A percentile compares a stretch with the other conserved stretches of the same genome.
phyloP scores from a whole-genome alignment of 2,888 invertebrate species.

The Peribatodes rhomboidaria region DNA sequence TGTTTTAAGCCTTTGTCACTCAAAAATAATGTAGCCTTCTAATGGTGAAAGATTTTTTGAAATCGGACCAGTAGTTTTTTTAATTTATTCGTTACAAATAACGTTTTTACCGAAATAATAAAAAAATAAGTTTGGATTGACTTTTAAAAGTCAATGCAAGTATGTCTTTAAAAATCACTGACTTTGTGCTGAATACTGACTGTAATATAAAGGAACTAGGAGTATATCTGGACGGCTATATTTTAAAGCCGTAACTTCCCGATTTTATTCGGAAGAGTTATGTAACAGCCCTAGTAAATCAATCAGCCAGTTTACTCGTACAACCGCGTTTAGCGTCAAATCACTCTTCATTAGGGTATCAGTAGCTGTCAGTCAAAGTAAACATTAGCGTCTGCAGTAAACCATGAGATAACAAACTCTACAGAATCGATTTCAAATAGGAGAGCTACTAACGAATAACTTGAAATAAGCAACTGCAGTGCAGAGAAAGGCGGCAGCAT shows the following conservation, averaged over 20 bases:
- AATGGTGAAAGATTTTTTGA: no score
- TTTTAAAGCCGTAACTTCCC: background rate
- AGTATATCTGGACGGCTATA: background rate
- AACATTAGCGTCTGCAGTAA: conserved; percentile 37
- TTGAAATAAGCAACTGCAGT: background rate
- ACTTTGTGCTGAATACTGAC: no score
- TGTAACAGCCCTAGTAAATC: conserved; percentile 27
- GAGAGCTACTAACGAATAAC: conserved; percentile 1
- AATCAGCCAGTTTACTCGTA: conserved; percentile 38
- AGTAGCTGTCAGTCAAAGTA: conserved; percentile 42
- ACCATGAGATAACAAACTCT: conserved; percentile 29
- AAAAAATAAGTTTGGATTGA: no score
- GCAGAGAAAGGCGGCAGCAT: background rate
- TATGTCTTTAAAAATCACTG: no score
- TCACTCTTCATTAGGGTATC: conserved; percentile 55
- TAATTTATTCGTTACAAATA: no score
- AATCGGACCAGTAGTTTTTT: no score
- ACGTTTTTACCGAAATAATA: no score
- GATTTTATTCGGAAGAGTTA: conserved; percentile 1
- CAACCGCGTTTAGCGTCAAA: conserved; percentile 41
- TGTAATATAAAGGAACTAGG: background rate
- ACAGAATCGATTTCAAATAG: conserved; percentile 20
- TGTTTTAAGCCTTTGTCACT: no score
- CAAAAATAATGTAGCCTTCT: no score
- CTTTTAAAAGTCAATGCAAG: no score